Evolutionary conservation across 1,140 invertebrate genomes (phyloP).

Genomic region (Drosophila pruinosa): DNA sequence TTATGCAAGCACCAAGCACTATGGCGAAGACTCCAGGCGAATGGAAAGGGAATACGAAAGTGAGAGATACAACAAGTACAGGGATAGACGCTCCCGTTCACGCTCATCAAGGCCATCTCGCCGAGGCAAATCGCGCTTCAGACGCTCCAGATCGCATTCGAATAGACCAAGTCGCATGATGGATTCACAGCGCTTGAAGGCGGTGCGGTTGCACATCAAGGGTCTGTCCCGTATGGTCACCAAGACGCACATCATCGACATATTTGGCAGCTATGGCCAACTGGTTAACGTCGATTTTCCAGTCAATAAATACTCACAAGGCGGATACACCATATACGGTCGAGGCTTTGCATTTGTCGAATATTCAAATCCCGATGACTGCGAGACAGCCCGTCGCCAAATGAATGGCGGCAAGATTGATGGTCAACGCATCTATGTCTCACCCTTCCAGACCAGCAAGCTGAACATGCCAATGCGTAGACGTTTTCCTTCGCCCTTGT

Average conservation of each 20-base stretch:
- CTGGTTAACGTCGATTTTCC: conserved; percentile 59
- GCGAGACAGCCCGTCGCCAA: conserved; percentile 39
- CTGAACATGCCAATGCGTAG: conserved; percentile 40
- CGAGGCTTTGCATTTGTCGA: conserved; percentile 64
- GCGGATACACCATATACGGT: neutral
- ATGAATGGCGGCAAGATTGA: conserved; percentile 63
- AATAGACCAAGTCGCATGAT: neutral
- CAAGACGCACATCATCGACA: conserved; percentile 54
- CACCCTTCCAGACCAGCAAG: conserved; percentile 40
- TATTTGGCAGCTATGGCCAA: conserved; percentile 50
- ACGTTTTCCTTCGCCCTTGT: conserved; percentile 42
- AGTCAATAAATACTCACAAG: conserved; percentile 13
- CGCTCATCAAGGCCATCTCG: neutral
- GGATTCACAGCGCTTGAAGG: neutral
- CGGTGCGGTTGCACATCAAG: conserved; percentile 54
- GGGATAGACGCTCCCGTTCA: neutral
- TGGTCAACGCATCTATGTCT: conserved; percentile 40
- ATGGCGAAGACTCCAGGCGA: too few relatives aligned
- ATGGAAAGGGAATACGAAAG: too few relatives aligned
- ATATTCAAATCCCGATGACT: conserved; percentile 42
- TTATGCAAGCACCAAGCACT: too few relatives aligned
- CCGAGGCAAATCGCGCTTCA: neutral
- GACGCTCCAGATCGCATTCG: neutral
- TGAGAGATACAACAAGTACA: too few relatives aligned
- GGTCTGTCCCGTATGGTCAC: conserved; percentile 47